Evolutionary conservation across 2,113 vertebrate species (phyloP).

Genomic region (Tamias sibiricus): DNA sequence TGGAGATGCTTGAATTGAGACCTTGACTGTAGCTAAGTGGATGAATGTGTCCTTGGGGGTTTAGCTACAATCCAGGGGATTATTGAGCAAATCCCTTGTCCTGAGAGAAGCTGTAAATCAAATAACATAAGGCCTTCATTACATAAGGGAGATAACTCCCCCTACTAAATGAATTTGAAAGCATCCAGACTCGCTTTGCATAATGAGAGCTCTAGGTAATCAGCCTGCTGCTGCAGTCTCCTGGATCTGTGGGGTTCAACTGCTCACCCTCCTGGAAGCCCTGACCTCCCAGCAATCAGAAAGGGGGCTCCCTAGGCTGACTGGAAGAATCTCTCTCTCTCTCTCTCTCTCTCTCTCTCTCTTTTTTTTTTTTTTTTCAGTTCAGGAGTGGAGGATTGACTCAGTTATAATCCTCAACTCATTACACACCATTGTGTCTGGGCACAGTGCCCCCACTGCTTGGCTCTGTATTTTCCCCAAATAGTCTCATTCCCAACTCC

Average conservation of each 20-base stretch:
- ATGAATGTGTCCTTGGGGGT: constrained; percentile 37
- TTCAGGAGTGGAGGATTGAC: not conserved
- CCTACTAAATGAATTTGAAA: not conserved
- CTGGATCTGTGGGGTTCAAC: not conserved
- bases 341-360: too few relatives aligned
- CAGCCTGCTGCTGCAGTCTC: not conserved
- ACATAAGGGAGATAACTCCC: not conserved
- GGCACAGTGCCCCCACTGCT: accelerated
- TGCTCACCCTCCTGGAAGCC: not conserved
- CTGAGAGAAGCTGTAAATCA: constrained; percentile 49
- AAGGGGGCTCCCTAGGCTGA: not conserved
- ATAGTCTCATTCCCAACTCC: not conserved
- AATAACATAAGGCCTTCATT: constrained; percentile 44
- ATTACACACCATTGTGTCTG: not conserved
- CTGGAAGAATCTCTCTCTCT: not conserved
- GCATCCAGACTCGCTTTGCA: not conserved
- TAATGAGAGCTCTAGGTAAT: not conserved
- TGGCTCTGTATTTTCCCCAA: not conserved
- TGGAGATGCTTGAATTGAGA: not conserved
- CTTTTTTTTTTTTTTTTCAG: not conserved
- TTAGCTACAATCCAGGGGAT: constrained; percentile 51
- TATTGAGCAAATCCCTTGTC: constrained; percentile 49
- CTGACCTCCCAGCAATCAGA: not conserved
- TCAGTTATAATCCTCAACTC: not conserved
- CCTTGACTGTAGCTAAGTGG: not conserved